These are phyloP conservation scores for Galeopsomyia nigrocyanea DNA, from an alignment of 2,888 invertebrate genomes.

Conservation along the genomic window DNA sequence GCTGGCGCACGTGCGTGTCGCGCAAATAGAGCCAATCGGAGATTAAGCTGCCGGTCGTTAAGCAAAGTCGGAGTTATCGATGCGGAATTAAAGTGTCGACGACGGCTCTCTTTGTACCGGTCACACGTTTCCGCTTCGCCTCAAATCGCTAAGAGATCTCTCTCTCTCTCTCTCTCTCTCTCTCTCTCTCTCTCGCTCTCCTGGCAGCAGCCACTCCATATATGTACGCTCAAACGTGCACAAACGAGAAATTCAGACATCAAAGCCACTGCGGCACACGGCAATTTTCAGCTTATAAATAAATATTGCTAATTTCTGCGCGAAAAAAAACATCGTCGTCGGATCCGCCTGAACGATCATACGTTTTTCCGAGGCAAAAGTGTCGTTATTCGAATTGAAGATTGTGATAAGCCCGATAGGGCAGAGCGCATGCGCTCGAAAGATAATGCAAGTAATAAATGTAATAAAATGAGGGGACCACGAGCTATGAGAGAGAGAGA, in stretches of 20 bases:
- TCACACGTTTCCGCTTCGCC: slow-evolving; percentile 30
- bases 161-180: too few species aligned
- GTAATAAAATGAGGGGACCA: too few species aligned
- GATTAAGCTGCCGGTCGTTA: slow-evolving; percentile 45
- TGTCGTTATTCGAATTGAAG: too few species aligned
- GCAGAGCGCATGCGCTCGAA: too few species aligned
- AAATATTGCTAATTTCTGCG: slow-evolving; percentile 39
- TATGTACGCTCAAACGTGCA: slow-evolving; percentile 20
- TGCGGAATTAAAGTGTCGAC: slow-evolving; percentile 42
- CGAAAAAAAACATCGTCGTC: too few species aligned
- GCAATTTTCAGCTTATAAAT: slow-evolving; percentile 37
- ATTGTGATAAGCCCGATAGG: too few species aligned
- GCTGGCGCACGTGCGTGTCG: slow-evolving; percentile 39
- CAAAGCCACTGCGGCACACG: slow-evolving; percentile 13
- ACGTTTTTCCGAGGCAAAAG: too few species aligned
- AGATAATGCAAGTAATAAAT: too few species aligned
- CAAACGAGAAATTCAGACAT: slow-evolving; percentile 39
- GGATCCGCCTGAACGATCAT: too few species aligned
- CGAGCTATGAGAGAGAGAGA: too few species aligned
- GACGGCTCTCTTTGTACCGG: slow-evolving; percentile 34
- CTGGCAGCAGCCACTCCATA: neutral
- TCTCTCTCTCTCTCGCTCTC: too few species aligned
- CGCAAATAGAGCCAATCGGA: slow-evolving; percentile 44
- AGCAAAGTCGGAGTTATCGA: slow-evolving; percentile 40
- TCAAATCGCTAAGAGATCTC: slow-evolving; percentile 22